A percentile compares a stretch with the other conserved stretches of the same genome.
Conservation (phyloP, 1,140 invertebrate genomes). For the Hypsibius dujardini region DNA sequence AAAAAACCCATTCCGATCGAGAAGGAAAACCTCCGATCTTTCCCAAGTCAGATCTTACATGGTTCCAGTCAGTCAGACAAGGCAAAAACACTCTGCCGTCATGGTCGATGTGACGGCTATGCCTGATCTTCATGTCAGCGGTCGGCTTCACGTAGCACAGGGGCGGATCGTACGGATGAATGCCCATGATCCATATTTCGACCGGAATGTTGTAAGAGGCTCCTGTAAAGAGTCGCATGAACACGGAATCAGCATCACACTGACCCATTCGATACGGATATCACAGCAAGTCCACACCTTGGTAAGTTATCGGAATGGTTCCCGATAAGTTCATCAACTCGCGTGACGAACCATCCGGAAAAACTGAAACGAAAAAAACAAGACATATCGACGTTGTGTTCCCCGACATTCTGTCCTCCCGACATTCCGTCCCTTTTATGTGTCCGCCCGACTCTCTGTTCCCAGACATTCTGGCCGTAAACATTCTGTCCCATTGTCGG, state of each 20-base stretch:
- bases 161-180: slow-evolving; percentile 89
- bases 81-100: slow-evolving; percentile 91
- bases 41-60: slow-evolving; percentile 40
- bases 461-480: too few species aligned
- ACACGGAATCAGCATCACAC: too few species aligned
- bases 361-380: not conserved
- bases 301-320: slow-evolving; percentile 17
- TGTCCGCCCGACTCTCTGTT: too few species aligned
- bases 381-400: too few species aligned
- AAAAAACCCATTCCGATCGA: too few species aligned
- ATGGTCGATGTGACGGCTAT: slow-evolving; percentile 77
- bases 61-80: slow-evolving; percentile 85
- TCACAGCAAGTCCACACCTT: not conserved
- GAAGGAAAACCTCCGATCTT: too few species aligned
- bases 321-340: not conserved
- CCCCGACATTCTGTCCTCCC: too few species aligned
- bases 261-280: too few species aligned
- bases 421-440: too few species aligned
- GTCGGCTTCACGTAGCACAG: slow-evolving; percentile 94
- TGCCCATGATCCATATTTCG: slow-evolving; percentile 85
- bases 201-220: slow-evolving; percentile 84
- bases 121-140: slow-evolving; percentile 79
- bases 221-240: slow-evolving; percentile 18
- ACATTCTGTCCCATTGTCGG: too few species aligned
- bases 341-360: slow-evolving; percentile 11